Evolutionary conservation across 2,888 invertebrate genomes (phyloP), one percentile per base, ranked within the genome.

Genomic region (Ephialtes manifestator): DNA sequence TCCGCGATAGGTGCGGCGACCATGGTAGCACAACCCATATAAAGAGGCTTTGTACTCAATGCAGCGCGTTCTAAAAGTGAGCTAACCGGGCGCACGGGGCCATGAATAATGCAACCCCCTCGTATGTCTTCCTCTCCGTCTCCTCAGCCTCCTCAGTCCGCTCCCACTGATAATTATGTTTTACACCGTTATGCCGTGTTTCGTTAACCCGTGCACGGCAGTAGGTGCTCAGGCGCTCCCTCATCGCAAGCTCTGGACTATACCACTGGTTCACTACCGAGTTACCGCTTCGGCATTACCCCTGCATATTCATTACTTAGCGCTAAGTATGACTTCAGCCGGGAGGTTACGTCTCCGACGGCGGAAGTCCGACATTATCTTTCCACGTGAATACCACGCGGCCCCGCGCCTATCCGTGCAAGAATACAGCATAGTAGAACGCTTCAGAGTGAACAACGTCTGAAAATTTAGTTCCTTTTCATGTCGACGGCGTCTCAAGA

Each of bases 171-270:
- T 92, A 92, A 92, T 92, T 93, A 92, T 92, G 92, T 92, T 92
- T 92, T 92, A 93, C 93, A 92, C 90, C 91, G 90, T 92, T 91
- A 90, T 91, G 90, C 91, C 91, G 90, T 91, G 93, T 92, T 92
- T 92, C 92, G 92, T 92, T 93, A 92, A 92, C 89, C 90, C 89
- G 85, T 67, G 82, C 81, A 75, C 81, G 78, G 87, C 55, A 84
- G 82, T 90, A 46, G 43, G 65, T 89, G 87, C 89, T 88, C 89
- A 24, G 63, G 65, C 83, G 81, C 84, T 83, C 84, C 87, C 80
- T 71, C 75, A 68, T 78, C 74, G 81, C 43, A 72, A 80, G 68
- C 80, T 65, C 78, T 58, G 81, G 67, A 65, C 72, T 75, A 74
- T 67, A 68, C 48, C 46, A 28, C 48, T 35, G 65, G 51, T 53